A percentile compares a stretch with the other conserved stretches of the same genome.
Conservation (phyloP, 2,113 vertebrate species). For the Sylvietta virens region DNA sequence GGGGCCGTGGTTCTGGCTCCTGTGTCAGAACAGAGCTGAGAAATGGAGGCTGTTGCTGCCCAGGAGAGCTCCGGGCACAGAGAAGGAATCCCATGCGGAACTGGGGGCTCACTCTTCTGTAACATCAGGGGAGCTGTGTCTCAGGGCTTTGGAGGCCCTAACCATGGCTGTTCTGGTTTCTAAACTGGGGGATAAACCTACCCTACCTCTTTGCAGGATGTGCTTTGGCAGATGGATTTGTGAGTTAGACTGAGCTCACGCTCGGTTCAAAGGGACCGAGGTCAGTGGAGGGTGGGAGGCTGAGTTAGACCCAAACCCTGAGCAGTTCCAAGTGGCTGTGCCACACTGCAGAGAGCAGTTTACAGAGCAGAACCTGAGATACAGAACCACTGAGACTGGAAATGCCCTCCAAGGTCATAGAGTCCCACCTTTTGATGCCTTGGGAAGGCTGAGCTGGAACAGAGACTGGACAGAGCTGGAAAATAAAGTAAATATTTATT, state of each 20-base stretch:
- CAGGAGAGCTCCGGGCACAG: not conserved
- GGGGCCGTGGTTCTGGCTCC: not conserved
- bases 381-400: not conserved
- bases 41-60: not conserved
- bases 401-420: not conserved
- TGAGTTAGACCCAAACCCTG: not conserved
- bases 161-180: not conserved
- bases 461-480: no score
- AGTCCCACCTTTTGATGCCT: no score
- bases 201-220: not conserved
- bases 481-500: no score
- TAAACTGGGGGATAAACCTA: not conserved
- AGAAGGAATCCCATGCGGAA: rapidly evolving
- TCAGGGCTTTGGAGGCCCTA: not conserved
- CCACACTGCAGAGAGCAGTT: not conserved
- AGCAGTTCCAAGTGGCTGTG: not conserved
- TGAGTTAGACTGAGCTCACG: not conserved
- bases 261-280: rapidly evolving
- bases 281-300: not conserved
- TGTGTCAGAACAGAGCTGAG: not conserved
- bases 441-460: no score
- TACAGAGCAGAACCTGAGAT: not conserved
- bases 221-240: not conserved
- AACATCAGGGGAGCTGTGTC: not conserved
- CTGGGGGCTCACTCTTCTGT: not conserved